A percentile compares a stretch with the other conserved stretches of the same genome.
Conservation (phyloP, 1,140 invertebrate species). For the Cydia amplana region DNA sequence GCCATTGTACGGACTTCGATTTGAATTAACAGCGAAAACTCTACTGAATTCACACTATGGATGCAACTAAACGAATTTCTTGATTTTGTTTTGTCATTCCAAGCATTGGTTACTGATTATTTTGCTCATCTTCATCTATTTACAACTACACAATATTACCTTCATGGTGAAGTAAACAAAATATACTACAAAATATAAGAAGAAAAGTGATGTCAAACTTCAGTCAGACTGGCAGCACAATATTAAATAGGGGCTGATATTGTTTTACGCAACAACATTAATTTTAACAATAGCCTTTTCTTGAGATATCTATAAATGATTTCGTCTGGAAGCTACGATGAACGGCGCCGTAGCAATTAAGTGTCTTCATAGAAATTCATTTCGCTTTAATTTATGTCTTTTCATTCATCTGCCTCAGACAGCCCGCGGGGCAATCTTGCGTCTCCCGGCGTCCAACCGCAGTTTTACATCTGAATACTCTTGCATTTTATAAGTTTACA, state of each 20-base stretch:
- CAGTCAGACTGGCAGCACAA: background rate
- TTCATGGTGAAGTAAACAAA: background rate
- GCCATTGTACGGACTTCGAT: background rate
- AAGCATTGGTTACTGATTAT: no score
- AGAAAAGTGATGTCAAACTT: no score
- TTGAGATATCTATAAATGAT: background rate
- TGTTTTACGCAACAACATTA: no score
- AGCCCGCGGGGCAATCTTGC: background rate
- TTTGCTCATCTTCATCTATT: no score
- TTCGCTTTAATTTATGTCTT: constrained; percentile 21
- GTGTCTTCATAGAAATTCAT: constrained; percentile 14
- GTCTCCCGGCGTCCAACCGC: background rate
- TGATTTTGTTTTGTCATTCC: no score
- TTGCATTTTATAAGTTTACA: background rate
- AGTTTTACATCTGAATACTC: background rate
- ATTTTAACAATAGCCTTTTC: background rate
- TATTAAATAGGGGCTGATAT: no score
- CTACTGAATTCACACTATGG: background rate
- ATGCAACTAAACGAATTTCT: background rate
- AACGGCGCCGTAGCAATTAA: constrained; percentile 12
- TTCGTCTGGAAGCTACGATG: background rate
- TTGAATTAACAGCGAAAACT: background rate
- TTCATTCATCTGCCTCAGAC: constrained; percentile 19
- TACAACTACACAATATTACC: no score
- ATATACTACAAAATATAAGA: no score